phyloP scores from a whole-genome alignment of 2,113 vertebrate species.

The Pseudopodoces humilis region DNA sequence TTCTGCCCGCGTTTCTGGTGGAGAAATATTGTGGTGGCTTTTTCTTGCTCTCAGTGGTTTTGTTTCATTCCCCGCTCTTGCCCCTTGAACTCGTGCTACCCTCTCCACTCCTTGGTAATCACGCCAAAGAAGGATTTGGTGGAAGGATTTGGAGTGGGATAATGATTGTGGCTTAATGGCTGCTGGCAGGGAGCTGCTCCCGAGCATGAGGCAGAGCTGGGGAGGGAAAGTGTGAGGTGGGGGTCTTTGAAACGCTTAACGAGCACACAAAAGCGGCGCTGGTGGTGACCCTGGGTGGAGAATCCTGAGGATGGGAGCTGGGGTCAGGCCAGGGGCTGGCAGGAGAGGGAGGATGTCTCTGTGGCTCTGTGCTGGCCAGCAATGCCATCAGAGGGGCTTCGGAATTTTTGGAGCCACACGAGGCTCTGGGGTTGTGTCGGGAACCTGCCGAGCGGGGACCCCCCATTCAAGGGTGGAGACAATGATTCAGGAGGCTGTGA shows the following conservation, averaged over 20 bases:
- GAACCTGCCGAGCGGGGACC: rapidly evolving
- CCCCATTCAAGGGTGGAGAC: background rate
- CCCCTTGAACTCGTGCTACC: background rate
- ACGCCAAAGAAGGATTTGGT: constrained; percentile 6
- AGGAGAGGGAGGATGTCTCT: background rate
- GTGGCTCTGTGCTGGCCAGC: background rate
- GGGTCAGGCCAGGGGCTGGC: background rate
- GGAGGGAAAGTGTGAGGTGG: background rate
- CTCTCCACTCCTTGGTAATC: background rate
- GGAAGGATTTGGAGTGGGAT: constrained; percentile 17
- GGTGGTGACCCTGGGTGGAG: background rate
- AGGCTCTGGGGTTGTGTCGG: background rate
- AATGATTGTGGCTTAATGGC: constrained; percentile 15
- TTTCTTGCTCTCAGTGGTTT: background rate
- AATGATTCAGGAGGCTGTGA: background rate
- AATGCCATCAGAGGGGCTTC: background rate
- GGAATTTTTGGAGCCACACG: too few relatives aligned
- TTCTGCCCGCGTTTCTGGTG: background rate
- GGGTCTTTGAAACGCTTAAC: background rate
- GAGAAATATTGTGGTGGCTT: background rate
- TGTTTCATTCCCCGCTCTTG: background rate
- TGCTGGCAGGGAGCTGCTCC: constrained; percentile 17
- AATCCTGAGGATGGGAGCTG: background rate
- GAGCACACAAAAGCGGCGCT: background rate
- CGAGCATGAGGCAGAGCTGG: background rate